Evolutionary conservation across 2,113 vertebrate species (phyloP).

Genomic region (Coptodon rendalli): DNA sequence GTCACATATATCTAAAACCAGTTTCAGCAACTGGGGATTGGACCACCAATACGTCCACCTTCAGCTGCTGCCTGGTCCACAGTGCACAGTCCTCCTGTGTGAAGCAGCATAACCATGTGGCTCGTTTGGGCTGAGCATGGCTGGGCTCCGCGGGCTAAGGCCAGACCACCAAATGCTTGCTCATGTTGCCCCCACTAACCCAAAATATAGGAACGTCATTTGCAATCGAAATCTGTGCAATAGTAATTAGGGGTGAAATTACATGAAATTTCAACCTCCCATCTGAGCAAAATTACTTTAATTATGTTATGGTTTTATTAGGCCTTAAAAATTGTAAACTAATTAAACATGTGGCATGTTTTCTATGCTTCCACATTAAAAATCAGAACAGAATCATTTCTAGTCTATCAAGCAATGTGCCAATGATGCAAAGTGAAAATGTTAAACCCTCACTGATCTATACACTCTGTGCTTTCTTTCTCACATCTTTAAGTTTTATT

Average conservation of each 20-base stretch:
- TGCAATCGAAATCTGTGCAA: neutral
- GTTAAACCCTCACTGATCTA: neutral
- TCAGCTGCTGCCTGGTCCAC: neutral
- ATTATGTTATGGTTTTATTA: neutral
- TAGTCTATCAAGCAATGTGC: neutral
- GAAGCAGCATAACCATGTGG: neutral
- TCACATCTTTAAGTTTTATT: neutral
- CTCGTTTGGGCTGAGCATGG: neutral
- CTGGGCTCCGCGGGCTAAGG: neutral
- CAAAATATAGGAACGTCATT: neutral
- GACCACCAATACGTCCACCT: neutral
- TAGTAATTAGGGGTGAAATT: neutral
- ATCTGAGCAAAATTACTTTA: neutral
- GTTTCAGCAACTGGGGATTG: neutral
- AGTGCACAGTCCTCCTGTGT: neutral
- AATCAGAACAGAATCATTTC: neutral
- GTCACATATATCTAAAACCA: neutral
- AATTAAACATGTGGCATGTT: neutral
- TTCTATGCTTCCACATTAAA: neutral
- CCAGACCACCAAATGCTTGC: neutral
- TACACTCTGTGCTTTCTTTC: neutral
- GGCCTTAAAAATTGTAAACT: neutral
- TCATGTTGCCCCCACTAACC: neutral
- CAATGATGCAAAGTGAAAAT: neutral
- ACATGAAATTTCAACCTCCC: neutral